Conservation (phyloP, 2,113 vertebrate genomes). For the Pan troglodytes region NHGRI_mPanTro3-v2.1_pri NC_086015.1:7424001-7424500, state of each 20-base stretch:
- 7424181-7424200: neutral
- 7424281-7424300: neutral
- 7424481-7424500: no score
- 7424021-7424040: neutral
- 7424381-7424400: no score
- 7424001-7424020: neutral
- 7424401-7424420: no score
- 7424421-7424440: no score
- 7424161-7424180: neutral
- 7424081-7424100: neutral
- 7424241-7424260: neutral
- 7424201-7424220: neutral
- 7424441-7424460: no score
- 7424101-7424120: neutral
- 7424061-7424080: neutral
- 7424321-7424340: no score
- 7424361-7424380: no score
- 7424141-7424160: neutral
- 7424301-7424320: neutral
- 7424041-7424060: neutral
- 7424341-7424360: no score
- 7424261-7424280: neutral
- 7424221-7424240: neutral
- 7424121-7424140: neutral
- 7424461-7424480: no score